Conservation (phyloP, 2,888 invertebrate genomes). For the Xylota segnis region DNA sequence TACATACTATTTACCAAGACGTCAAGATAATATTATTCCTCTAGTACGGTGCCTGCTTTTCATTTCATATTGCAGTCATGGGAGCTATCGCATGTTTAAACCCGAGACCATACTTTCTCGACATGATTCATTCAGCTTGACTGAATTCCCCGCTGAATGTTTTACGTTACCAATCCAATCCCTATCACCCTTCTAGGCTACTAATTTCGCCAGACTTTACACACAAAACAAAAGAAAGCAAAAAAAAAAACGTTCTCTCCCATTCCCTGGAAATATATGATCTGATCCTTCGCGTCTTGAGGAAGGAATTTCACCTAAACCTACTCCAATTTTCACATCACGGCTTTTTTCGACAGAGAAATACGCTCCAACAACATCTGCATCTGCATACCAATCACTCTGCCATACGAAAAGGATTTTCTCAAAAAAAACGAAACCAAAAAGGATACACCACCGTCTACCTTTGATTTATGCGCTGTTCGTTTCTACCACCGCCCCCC, state of each 20-base stretch:
- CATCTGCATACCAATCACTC: constrained; percentile 70
- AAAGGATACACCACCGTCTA: constrained; percentile 58
- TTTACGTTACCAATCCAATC: constrained; percentile 6
- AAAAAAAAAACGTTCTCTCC: background rate
- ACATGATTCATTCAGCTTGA: constrained; percentile 3
- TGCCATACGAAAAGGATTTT: constrained; percentile 59
- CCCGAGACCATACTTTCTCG: background rate
- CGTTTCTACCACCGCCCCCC: constrained; percentile 13
- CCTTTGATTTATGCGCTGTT: constrained; percentile 68
- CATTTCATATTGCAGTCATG: too few species aligned
- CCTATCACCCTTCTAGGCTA: constrained; percentile 20
- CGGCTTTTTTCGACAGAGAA: constrained; percentile 25
- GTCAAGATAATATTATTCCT: too few species aligned
- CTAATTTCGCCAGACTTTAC: background rate
- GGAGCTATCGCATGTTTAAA: background rate
- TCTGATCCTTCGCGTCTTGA: background rate
- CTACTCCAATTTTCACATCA: constrained; percentile 50
- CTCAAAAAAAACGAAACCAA: constrained; percentile 11
- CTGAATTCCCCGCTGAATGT: constrained; percentile 29
- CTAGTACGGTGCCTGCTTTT: too few species aligned
- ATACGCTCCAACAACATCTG: constrained; percentile 17
- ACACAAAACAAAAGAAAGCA: constrained; percentile 6
- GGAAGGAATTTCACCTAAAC: constrained; percentile 7
- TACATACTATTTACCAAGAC: too few species aligned
- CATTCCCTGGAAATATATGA: background rate